A percentile compares a stretch with the other conserved stretches of the same genome.
phyloP scores from a whole-genome alignment of 92 coral and sea anemone genomes.

The Epizoanthus illoricatus region DNA sequence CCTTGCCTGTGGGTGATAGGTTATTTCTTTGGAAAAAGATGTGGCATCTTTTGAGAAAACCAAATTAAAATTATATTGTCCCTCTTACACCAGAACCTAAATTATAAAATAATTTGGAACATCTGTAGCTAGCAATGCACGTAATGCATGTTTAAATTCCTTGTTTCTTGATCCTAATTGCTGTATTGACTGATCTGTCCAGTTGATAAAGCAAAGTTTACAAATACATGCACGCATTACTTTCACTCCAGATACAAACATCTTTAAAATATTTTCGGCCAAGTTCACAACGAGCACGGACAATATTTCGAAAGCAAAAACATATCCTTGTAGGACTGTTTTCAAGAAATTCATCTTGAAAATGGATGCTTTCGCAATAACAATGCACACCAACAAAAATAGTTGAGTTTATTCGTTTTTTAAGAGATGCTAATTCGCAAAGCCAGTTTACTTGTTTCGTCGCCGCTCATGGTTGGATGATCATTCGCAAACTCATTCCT shows the following conservation, averaged over 20 bases:
- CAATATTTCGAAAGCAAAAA: no score
- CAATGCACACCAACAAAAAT: no score
- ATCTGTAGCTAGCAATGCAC: slow-evolving; percentile 9
- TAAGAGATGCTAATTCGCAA: neutral
- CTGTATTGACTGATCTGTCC: slow-evolving; percentile 25
- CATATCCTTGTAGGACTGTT: no score
- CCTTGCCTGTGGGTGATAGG: neutral
- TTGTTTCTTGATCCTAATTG: slow-evolving; percentile 17
- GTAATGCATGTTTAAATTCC: slow-evolving; percentile 36
- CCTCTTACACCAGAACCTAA: neutral
- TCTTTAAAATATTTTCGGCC: neutral
- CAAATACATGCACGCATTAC: neutral
- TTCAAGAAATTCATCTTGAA: no score
- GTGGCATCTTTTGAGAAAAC: slow-evolving; percentile 22
- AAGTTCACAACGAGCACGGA: neutral
- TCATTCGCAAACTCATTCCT: slow-evolving; percentile 2
- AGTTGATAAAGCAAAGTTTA: slow-evolving; percentile 8
- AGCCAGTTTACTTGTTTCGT: neutral
- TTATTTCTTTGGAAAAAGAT: neutral
- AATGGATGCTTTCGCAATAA: no score
- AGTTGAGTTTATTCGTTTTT: neutral
- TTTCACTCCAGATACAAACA: neutral
- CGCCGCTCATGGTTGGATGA: neutral
- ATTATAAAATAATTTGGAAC: slow-evolving; percentile 30
- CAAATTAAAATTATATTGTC: slow-evolving; percentile 9